Base-by-base conservation (phyloP, 2,113 vertebrate species). In the Rynchops niger region DNA sequence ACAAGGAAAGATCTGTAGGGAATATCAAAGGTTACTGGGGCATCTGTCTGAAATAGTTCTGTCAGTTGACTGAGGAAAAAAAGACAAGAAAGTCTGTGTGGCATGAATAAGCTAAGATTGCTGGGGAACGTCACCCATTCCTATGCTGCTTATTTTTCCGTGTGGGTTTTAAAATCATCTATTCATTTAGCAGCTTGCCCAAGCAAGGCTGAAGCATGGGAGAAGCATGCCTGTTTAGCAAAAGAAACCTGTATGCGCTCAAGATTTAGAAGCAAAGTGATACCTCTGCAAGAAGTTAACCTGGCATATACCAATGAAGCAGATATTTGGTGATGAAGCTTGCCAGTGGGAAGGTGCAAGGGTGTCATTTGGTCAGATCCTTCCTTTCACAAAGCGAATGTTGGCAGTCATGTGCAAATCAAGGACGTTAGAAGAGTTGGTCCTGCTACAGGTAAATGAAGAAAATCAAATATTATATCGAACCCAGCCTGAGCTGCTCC, bases 1-100 rank as follows among this genome's bases (percentile, higher is more conserved):
- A 79, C 88, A 93, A 91, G n/a, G n/a, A 81, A 70, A 74, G 42
- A 61, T 86, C 80, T 97, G 34, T 34, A 86, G 88, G 26, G 72
- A 86, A 69, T 66, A 94, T 71, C 32, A 94, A 87, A 92, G 59
- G 40, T 90, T 93, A 86, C 43, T 56, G 36, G 47, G 47, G 5
- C 20, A 6, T 63, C 50, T 93, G 9, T 81, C 76, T 93, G 80
- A 94, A 94, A 86, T 29, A 84, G 26, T 88, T 93, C 52, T 59
- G 42, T 63, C n/a, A 49, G 34, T 4, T 83, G 36, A 61, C 9
- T 86, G 86, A 25, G 5, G 27, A 4, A 56, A 91, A 85, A 49
- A 61, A 85, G 12, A 27, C 34, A 50, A 74, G 42, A 61, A 72
- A 90, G 5, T 12, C 53, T 77, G 4, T 62, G 42, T 5, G 2